Evolutionary conservation across 92 coral and sea anemone genomes (phyloP), one percentile per base, ranked within the genome.

Genomic region (Zoanthus sociatus): DNA sequence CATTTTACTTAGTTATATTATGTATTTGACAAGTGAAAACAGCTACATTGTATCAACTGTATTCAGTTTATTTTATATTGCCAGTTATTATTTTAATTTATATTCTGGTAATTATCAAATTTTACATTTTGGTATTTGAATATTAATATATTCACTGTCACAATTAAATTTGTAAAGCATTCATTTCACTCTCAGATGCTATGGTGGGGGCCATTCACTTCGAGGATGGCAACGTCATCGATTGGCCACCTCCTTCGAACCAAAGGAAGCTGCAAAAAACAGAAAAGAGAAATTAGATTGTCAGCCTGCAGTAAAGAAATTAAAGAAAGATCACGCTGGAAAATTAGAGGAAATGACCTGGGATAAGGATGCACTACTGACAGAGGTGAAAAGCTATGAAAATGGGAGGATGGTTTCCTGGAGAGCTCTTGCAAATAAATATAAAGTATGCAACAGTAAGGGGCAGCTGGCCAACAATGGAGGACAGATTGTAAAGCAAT

Each of bases 401-500:
- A 16, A 56, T 56, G 63, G 63, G 63, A 56, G 17, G 85, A 84
- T 3, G 20, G 21, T 92, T 67, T 78, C 56, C 84, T 92, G 90
- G 92, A 77, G 77, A 14, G 73, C 66, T 13, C 63, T 92, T 10
- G 92, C 92, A 18, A 61, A 15, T 4, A 7, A 71, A 10, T 89
- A 92, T 77, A 73, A 89, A 46, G 88, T 89, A 3, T 37, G 44
- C 71, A 85, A 89, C 73, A 92, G 79, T 16, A 5, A 58, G 37
- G 92, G 92, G 13, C 45, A 89, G 17, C 60, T 76, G 6, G 88
- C 92, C 13, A 74, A 21, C 7, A 88, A 92, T 92, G 87, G 92
- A 48, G 94, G 94, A 0, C 92, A 92, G 32, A 88, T 92, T 5
- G 87, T 92, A 4, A 79, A 92, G 79, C 83, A 85, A 42, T 18